Evolutionary conservation across 2,113 vertebrate genomes (phyloP).

Genomic region (Sebastes schlegelii): DNA sequence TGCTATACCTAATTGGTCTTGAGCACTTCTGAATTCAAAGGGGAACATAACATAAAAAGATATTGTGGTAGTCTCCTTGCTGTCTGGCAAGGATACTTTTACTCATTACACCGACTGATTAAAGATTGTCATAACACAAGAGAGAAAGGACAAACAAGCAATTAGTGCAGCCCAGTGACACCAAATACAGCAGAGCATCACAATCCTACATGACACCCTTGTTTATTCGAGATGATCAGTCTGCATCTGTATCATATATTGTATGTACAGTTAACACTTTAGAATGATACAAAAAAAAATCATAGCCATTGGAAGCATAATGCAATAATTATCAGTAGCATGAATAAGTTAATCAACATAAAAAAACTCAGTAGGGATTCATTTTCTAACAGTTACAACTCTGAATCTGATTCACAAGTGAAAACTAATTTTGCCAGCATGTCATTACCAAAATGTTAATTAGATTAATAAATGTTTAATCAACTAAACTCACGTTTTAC

Average conservation of each 20-base stretch:
- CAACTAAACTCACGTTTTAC: background rate
- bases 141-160: conserved; percentile 55
- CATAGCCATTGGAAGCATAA: background rate
- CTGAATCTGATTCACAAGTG: background rate
- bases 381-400: background rate
- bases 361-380: background rate
- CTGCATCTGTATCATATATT: background rate
- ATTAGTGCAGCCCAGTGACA: conserved; percentile 55
- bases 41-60: conserved; percentile 25
- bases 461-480: conserved; percentile 25
- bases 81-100: conserved; percentile 48
- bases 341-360: background rate
- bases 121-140: conserved; percentile 54
- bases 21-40: conserved; percentile 43
- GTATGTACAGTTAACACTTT: background rate
- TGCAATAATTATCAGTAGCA: background rate
- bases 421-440: background rate
- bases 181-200: conserved; percentile 15
- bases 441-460: conserved; percentile 10
- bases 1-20: conserved; percentile 41
- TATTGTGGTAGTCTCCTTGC: conserved; percentile 17
- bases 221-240: background rate
- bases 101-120: conserved; percentile 55
- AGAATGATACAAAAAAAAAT: background rate
- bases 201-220: background rate